phyloP scores from a whole-genome alignment of 2,888 invertebrate species.

The Cephus runcator region DNA sequence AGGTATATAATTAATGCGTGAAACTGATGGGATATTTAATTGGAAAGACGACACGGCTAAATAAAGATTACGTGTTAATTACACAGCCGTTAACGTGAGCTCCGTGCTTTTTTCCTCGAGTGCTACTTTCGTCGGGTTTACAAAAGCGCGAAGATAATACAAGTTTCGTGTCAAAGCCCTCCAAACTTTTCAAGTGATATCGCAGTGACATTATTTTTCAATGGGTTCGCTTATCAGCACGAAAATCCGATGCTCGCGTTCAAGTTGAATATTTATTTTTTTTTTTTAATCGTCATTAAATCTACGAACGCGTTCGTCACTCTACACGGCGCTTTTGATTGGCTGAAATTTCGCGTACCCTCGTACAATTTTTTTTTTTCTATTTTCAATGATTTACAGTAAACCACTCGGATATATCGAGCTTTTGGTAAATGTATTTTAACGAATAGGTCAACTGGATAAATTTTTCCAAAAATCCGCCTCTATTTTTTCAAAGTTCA shows the following conservation, averaged over 20 bases:
- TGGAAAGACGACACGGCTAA: neutral
- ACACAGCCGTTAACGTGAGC: neutral
- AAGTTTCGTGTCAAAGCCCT: neutral
- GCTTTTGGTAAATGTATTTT: too few relatives aligned
- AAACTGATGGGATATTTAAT: neutral
- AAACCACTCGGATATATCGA: too few relatives aligned
- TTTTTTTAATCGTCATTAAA: neutral
- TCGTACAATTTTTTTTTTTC: too few relatives aligned
- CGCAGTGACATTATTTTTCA: neutral
- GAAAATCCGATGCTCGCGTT: neutral
- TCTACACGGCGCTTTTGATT: neutral
- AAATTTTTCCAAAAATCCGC: too few relatives aligned
- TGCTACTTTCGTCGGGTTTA: neutral
- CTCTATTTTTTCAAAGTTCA: too few relatives aligned
- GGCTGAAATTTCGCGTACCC: too few relatives aligned
- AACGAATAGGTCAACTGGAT: too few relatives aligned
- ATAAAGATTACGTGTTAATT: neutral
- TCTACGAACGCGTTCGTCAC: neutral
- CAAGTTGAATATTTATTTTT: neutral
- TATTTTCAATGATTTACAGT: too few relatives aligned
- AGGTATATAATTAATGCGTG: neutral
- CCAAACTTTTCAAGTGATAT: neutral
- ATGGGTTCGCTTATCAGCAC: neutral
- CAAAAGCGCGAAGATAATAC: neutral
- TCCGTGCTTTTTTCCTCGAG: neutral